A percentile compares a stretch with the other conserved stretches of the same genome.
These are phyloP conservation scores for Hyperoplus immaculatus DNA, from an alignment of 2,797 vertebrate species.

Conservation along the genomic window DNA sequence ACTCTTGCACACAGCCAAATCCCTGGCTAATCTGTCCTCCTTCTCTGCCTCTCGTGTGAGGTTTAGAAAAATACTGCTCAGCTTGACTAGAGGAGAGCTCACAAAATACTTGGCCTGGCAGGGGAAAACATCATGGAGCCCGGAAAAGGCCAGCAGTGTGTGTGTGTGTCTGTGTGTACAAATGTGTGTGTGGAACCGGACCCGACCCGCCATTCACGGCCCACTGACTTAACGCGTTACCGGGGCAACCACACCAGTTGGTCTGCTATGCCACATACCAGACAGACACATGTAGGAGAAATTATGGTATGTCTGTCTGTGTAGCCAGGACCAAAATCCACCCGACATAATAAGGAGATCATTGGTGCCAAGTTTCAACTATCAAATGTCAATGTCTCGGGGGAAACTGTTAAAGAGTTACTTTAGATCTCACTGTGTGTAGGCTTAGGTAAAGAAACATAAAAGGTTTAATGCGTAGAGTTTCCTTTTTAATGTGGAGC, in stretches of 20 bases:
- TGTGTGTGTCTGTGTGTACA: conserved; percentile 22
- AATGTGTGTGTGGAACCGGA: conserved; percentile 61
- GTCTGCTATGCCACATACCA: conserved; percentile 82
- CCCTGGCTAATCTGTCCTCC: conserved; percentile 75
- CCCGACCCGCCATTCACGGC: conserved; percentile 80
- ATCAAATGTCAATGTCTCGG: conserved; percentile 56
- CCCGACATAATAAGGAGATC: conserved; percentile 69
- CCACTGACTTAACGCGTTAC: conserved; percentile 83
- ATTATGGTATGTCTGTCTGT: conserved; percentile 76
- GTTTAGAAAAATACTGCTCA: conserved; percentile 56
- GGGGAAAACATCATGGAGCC: conserved; percentile 56
- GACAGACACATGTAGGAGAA: conserved; percentile 84
- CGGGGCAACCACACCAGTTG: conserved; percentile 77
- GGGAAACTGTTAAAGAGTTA: conserved; percentile 42
- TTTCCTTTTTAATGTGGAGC: conserved; percentile 56
- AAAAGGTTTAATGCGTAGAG: conserved; percentile 33
- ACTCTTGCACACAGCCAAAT: conserved; percentile 80
- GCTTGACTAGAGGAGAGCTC: conserved; percentile 46
- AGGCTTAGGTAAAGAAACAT: conserved; percentile 57
- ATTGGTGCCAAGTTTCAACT: conserved; percentile 61
- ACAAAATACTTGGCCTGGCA: conserved; percentile 43
- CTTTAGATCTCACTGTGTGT: conserved; percentile 52
- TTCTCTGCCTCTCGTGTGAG: conserved; percentile 71
- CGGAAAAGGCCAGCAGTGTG: conserved; percentile 42
- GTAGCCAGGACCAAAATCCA: conserved; percentile 58